These are phyloP conservation scores for Oegoconia quadripuncta DNA, from an alignment of 2,888 invertebrate genomes.

Conservation along the genomic window DNA sequence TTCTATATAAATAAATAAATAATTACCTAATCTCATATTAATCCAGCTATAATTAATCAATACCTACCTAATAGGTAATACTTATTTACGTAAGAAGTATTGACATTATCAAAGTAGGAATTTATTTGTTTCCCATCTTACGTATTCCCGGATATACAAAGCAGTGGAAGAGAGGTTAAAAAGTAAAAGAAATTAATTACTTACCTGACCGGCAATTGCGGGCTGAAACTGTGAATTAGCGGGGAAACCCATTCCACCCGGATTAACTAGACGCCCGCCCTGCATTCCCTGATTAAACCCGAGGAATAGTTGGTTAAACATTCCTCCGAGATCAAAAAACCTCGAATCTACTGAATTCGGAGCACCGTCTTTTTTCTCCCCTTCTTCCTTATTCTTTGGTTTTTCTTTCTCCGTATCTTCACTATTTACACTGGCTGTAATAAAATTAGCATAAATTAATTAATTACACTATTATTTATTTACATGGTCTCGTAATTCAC, in stretches of 20 bases:
- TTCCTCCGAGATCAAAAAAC: slow-evolving; percentile 23
- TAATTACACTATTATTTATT: no score
- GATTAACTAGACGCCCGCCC: slow-evolving; percentile 29
- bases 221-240: slow-evolving; percentile 33
- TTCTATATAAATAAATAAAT: no score
- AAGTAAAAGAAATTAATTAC: slow-evolving; percentile 10
- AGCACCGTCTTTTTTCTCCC: background rate
- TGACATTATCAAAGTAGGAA: no score
- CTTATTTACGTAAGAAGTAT: no score
- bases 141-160: background rate
- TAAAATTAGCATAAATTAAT: no score
- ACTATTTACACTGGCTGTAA: slow-evolving; percentile 1
- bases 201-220: slow-evolving; percentile 25
- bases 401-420: background rate
- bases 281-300: slow-evolving; percentile 31
- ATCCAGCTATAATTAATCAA: no score
- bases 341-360: slow-evolving; percentile 19
- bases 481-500: no score
- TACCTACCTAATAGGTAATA: no score
- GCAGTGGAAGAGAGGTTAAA: background rate
- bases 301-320: slow-evolving; percentile 21
- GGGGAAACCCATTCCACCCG: slow-evolving; percentile 23
- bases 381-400: background rate
- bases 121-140: no score
- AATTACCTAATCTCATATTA: no score